phyloP scores from a whole-genome alignment of 2,888 invertebrate species.

The Machimus rusticus region DNA sequence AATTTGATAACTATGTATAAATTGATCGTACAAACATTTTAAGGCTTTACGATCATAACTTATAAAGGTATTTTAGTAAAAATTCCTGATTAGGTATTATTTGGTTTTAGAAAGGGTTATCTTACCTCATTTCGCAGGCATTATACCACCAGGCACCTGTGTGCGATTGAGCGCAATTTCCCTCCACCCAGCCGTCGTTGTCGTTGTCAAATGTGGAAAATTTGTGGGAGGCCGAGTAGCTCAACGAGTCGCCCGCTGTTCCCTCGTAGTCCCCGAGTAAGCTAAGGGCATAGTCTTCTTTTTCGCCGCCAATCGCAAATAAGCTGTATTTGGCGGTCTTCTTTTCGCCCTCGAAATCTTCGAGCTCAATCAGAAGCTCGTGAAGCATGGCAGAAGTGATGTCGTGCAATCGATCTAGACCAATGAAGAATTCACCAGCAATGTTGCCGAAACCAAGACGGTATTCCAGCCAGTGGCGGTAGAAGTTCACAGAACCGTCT shows the following conservation, averaged over 20 bases:
- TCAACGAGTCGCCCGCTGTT: slow-evolving; percentile 73
- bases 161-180: slow-evolving; percentile 73
- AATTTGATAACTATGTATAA: no score
- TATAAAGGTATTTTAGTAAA: no score
- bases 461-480: slow-evolving; percentile 72
- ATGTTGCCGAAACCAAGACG: slow-evolving; percentile 76
- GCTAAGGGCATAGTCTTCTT: slow-evolving; percentile 71
- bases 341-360: slow-evolving; percentile 68
- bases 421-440: slow-evolving; percentile 76
- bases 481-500: slow-evolving; percentile 73
- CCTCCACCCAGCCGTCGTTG: slow-evolving; percentile 74
- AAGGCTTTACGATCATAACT: no score
- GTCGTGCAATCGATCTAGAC: slow-evolving; percentile 72
- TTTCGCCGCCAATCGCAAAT: slow-evolving; percentile 73
- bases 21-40: no score
- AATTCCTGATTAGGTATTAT: no score
- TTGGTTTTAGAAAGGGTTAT: background rate
- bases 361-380: slow-evolving; percentile 70
- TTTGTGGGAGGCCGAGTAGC: slow-evolving; percentile 75
- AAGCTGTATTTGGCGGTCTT: slow-evolving; percentile 69
- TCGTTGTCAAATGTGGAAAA: slow-evolving; percentile 75
- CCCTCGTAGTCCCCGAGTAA: slow-evolving; percentile 71
- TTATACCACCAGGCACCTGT: slow-evolving; percentile 80
- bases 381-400: slow-evolving; percentile 61
- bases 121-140: slow-evolving; percentile 71